Percentiles rank a stretch among this genome's conserved stretches.
phyloP scores from a whole-genome alignment of 2,797 vertebrate genomes.

The Acrossocheilus fasciatus region DNA sequence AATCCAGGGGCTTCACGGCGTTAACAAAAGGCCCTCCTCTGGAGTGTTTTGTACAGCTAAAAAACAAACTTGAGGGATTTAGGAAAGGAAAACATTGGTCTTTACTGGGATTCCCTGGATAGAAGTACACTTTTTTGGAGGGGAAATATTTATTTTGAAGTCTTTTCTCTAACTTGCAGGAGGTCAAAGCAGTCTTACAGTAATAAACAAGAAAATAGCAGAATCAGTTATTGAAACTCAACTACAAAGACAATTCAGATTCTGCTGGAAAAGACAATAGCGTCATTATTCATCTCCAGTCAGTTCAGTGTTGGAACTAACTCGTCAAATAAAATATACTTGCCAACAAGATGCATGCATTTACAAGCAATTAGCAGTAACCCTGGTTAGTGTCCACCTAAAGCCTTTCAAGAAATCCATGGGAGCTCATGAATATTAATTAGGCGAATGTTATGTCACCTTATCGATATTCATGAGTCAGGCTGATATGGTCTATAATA shows the following conservation, averaged over 20 bases:
- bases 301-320: neutral
- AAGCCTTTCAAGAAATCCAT: neutral
- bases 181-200: neutral
- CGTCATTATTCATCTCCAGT: neutral
- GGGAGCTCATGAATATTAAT: neutral
- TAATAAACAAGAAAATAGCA: neutral
- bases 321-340: neutral
- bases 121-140: neutral
- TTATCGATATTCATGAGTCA: neutral
- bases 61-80: slow-evolving; percentile 35
- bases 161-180: neutral
- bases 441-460: neutral
- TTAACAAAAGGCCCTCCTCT: slow-evolving; percentile 38
- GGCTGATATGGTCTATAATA: neutral
- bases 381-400: neutral
- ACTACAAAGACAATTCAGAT: neutral
- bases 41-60: slow-evolving; percentile 26
- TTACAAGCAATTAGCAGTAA: neutral
- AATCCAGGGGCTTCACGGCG: slow-evolving; percentile 5
- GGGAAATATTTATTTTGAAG: neutral
- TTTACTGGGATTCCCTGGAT: neutral
- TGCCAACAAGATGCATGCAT: neutral
- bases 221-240: too few species aligned
- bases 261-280: neutral
- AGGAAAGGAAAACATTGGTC: neutral